These are phyloP conservation scores for Rhabdomys pumilio DNA, from an alignment of 2,797 vertebrate species.

Conservation along the genomic window DNA sequence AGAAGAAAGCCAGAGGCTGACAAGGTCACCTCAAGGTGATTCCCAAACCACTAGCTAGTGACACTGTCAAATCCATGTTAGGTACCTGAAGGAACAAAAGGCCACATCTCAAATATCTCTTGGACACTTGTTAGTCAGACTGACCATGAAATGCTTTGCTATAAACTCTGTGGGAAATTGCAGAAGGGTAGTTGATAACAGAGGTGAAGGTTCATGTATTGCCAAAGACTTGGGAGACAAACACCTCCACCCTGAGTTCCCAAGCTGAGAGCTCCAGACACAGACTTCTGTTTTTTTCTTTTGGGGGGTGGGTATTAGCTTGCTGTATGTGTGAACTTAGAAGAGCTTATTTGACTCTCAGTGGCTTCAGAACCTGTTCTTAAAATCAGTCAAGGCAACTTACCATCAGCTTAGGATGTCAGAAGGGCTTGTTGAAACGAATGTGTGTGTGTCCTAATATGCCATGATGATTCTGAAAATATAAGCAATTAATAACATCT, in stretches of 20 bases:
- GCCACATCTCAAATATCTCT: background rate
- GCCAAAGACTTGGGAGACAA: background rate
- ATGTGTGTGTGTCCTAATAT: too few relatives aligned
- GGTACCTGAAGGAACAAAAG: background rate
- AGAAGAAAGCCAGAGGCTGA: background rate
- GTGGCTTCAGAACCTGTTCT: background rate
- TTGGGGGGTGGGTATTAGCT: background rate
- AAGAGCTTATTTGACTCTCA: background rate
- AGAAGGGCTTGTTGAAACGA: background rate
- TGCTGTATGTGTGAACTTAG: background rate
- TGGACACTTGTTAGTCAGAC: background rate
- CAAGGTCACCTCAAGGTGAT: background rate
- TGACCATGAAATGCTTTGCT: background rate
- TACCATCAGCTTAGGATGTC: background rate
- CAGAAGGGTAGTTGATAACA: slow-evolving; percentile 16
- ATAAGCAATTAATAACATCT: background rate
- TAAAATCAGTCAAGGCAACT: background rate
- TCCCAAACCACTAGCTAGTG: background rate
- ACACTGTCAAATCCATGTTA: background rate
- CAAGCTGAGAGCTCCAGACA: background rate
- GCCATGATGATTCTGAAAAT: background rate
- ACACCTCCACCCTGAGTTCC: background rate
- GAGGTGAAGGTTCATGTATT: background rate
- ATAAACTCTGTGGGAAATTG: background rate
- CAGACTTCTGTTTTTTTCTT: background rate